Conservation (phyloP, 2,113 vertebrate genomes). For the Podarcis cretensis region DNA sequence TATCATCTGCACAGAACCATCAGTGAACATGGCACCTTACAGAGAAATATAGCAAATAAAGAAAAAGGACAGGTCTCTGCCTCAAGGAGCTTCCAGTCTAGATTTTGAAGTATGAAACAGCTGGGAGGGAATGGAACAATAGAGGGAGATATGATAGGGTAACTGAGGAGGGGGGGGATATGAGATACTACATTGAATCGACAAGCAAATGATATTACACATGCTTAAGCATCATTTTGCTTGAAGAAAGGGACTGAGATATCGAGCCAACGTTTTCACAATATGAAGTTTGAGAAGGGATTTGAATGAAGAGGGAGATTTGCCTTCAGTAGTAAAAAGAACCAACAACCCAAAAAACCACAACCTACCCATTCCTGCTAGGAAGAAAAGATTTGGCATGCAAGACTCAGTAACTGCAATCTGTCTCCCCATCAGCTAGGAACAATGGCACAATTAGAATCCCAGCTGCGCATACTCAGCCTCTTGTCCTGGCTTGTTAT, state of each 20-base stretch:
- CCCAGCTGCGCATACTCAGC: conserved; percentile 14
- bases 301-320: not conserved
- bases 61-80: not conserved
- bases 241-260: not conserved
- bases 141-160: not conserved
- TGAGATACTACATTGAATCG: not conserved
- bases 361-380: not conserved
- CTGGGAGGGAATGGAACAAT: not conserved
- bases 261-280: not conserved
- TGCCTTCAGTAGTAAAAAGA: not conserved
- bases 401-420: not conserved
- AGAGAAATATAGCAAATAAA: not conserved
- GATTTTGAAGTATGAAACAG: too few species aligned
- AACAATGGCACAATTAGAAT: rapidly evolving
- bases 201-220: not conserved
- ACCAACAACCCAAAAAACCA: too few species aligned
- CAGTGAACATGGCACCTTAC: not conserved
- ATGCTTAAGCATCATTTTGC: not conserved
- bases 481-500: not conserved
- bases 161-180: not conserved
- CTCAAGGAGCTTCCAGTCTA: not conserved
- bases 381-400: not conserved
- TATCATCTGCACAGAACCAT: not conserved
- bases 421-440: not conserved
- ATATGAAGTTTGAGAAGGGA: not conserved